Evolutionary conservation across 2,888 invertebrate species (phyloP), one percentile per base, ranked within the genome.

Genomic region (Stenodema calcarata): DNA sequence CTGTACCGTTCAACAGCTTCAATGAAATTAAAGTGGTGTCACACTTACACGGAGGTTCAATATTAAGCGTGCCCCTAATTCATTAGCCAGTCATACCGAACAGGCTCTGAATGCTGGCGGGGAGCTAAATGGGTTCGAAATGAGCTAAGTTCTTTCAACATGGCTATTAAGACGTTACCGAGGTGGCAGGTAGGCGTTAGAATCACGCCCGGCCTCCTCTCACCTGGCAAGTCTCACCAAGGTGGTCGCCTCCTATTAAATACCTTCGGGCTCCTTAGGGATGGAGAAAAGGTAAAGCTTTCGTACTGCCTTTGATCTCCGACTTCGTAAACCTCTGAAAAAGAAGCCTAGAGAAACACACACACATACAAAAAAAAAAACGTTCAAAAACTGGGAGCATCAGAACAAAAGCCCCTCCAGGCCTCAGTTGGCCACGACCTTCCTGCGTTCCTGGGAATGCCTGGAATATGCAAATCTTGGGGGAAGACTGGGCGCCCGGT

Each of bases 131-230:
- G 54, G 80, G 50, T 35, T 30, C 54, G 7, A 27, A 80, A 80
- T 80, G 80, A 80, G 80, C 47, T 80, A 28, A 47, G 28, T 50
- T 80, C 80, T 80, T 80, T 80, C 80, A 50, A 80, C 80, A 28
- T 44, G 54, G 80, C 80, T 80, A 80, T 80, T 80, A 80, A 80
- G 80, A 80, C 80, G 80, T 80, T 47, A 30, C 28, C 30, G 50
- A 47, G 80, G 80, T 80, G 80, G 80, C 78, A 78, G 47, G 78
- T 23, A 78, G 78, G 44, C 47, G 73, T 73, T 35, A 28, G 73
- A 73, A 73, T 73, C 73, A 73, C 73, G 73, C 73, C 73, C 73
- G 14, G 41, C 62, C 73, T 30, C 35, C 73, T 30, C 73, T 73
- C 73, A 73, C 73, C 73, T 73, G 73, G 73, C 73, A 73, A 73